Base-by-base conservation (phyloP, 1,140 invertebrate genomes). In the Sycophila sp. region DNA sequence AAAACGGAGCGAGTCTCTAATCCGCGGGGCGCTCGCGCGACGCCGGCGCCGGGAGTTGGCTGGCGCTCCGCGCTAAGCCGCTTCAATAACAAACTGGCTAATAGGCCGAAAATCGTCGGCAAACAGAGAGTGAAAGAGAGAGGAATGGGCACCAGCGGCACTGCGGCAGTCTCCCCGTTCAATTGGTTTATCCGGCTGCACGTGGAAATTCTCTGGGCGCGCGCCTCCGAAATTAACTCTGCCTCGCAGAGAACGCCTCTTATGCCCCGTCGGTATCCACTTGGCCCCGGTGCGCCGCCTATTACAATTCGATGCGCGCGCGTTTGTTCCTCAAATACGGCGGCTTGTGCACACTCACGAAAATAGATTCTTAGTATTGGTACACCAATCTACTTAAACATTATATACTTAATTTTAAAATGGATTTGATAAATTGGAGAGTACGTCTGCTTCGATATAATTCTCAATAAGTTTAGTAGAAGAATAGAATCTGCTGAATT, bases 31-130 rank as follows among this genome's bases (percentile, higher is more conserved):
- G 60, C 30, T 36, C n/a, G n/a, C n/a, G 32, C 34, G 6, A 22
- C 42, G 24, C 24, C 42, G 42, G n/a, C 26, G 24, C 13, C 26
- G 22, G 15, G n/a, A n/a, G n/a, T n/a, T n/a, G n/a, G 49, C 26
- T 22, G 42, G 1, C 11, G 49, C 17, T 3, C 4, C 24, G 11
- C 26, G 28, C 32, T 36, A 68, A 68, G 30, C 42, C 19, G 55
- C 55, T 68, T 36, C 42, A 68, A 68, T 51, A 67, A 67, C 63
- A 67, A 56, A 67, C 64, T 40, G 55, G 53, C 38, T 49, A 68
- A 68, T 68, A 53, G 42, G 56, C 58, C 32, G 66, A 69, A 60
- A 69, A 60, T 69, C 56, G 66, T 53, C 8, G 66, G 56, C n/a
- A 69, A 60, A 62, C 40, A 62, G 45, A 69, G 40, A 32, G 38